Evolutionary conservation across 1,140 invertebrate species (phyloP).

Genomic region (Arctopsyche grandis): DNA sequence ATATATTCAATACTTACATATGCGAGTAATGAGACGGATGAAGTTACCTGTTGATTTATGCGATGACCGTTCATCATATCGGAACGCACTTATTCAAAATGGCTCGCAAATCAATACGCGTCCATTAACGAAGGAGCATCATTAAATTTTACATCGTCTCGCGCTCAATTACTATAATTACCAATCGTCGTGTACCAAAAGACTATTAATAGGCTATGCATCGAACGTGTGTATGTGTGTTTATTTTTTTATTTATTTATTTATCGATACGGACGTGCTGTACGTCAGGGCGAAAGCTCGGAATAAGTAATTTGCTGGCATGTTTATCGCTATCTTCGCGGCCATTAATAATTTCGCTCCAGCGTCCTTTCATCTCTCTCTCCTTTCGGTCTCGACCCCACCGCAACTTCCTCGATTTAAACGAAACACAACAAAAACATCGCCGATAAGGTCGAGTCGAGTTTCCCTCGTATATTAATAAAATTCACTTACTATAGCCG

Average conservation of each 20-base stretch:
- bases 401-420: not conserved
- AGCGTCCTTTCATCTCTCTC: conserved; percentile 16
- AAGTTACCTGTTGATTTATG: not conserved
- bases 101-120: conserved; percentile 19
- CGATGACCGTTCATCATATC: not conserved
- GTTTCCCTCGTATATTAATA: conserved; percentile 19
- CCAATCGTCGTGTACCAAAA: not conserved
- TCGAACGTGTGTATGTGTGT: not conserved
- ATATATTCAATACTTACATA: no score
- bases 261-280: not conserved
- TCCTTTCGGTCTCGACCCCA: not conserved
- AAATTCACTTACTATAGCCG: not conserved
- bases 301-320: conserved; percentile 49
- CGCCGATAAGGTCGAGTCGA: not conserved
- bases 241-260: not conserved
- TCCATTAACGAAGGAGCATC: conserved; percentile 5
- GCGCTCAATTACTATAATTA: conserved; percentile 21
- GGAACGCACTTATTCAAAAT: conserved; percentile 1
- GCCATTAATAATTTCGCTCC: conserved; percentile 45
- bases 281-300: conserved; percentile 34
- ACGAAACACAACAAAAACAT: conserved; percentile 13
- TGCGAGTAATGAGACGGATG: no score
- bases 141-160: conserved; percentile 19
- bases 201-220: not conserved
- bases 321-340: conserved; percentile 46